Percentiles rank a stretch among this genome's conserved stretches.
These are phyloP conservation scores for Microplitis demolitor DNA, from an alignment of 1,140 invertebrate species.

Conservation along the genomic window DNA sequence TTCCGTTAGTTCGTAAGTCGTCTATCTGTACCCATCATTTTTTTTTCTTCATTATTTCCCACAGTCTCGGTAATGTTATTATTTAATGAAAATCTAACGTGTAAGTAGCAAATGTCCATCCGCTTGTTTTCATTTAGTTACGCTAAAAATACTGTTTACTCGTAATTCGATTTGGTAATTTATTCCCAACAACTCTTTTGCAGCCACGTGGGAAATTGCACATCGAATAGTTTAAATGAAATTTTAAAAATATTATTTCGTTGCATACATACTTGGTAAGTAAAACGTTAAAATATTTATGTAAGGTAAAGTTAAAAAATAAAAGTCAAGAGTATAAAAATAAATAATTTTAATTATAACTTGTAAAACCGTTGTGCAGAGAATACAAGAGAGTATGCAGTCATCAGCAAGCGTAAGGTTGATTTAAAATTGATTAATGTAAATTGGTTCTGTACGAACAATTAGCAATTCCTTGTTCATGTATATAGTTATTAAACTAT, in stretches of 20 bases:
- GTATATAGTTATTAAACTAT: constrained; percentile 41
- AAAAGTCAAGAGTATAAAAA: neutral
- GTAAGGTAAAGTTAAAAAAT: neutral
- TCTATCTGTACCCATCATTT: neutral
- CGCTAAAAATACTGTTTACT: neutral
- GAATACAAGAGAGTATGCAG: constrained; percentile 30
- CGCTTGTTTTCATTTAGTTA: constrained; percentile 9
- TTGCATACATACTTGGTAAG: neutral
- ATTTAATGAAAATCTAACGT: neutral
- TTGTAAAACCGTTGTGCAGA: constrained; percentile 3
- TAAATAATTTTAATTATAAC: neutral
- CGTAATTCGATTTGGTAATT: constrained; percentile 21
- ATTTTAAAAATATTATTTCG: neutral
- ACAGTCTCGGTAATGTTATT: neutral
- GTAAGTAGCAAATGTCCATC: neutral
- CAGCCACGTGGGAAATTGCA: neutral
- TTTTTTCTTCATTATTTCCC: neutral
- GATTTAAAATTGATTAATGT: constrained; percentile 63
- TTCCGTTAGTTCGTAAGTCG: neutral
- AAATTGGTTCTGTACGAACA: constrained; percentile 61
- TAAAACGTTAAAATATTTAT: neutral
- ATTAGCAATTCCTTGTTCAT: constrained; percentile 63
- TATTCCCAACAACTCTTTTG: neutral
- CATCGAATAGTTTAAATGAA: neutral
- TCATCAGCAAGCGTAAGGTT: constrained; percentile 45